Conservation (phyloP, 2,113 vertebrate species). For the Neofelis nebulosa region DNA sequence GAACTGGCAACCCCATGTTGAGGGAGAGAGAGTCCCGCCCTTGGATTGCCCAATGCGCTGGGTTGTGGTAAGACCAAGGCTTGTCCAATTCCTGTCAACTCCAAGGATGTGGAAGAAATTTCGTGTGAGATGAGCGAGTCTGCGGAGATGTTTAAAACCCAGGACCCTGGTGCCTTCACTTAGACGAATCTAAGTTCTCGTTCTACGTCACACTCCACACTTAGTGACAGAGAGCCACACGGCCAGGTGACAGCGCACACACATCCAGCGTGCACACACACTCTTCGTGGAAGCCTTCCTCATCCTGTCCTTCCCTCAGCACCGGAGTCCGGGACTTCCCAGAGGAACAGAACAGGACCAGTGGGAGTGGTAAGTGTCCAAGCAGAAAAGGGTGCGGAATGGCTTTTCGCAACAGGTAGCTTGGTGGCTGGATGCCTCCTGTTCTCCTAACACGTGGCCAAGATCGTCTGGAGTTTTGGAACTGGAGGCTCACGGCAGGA, state of each 20-base stretch:
- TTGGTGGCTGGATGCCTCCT: accelerated
- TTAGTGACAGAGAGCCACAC: background rate
- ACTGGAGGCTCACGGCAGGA: background rate
- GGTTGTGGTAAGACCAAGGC: background rate
- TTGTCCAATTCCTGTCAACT: background rate
- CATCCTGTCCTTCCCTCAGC: background rate
- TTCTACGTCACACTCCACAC: accelerated
- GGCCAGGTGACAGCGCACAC: accelerated
- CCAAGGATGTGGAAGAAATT: background rate
- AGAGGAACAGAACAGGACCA: background rate
- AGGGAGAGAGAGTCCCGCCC: no score
- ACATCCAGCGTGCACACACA: accelerated
- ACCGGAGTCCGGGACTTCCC: background rate
- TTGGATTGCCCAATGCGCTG: accelerated
- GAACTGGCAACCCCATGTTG: background rate
- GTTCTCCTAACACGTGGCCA: background rate
- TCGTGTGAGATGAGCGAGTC: background rate
- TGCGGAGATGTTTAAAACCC: background rate
- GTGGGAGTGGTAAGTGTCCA: background rate
- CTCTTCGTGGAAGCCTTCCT: accelerated
- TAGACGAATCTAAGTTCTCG: accelerated
- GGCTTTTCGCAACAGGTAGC: background rate
- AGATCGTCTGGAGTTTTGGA: background rate
- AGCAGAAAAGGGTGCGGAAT: background rate
- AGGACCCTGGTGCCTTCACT: background rate